These are phyloP conservation scores for Mesochorus sp. DNA, from an alignment of 2,888 invertebrate genomes.

Conservation along the genomic window DNA sequence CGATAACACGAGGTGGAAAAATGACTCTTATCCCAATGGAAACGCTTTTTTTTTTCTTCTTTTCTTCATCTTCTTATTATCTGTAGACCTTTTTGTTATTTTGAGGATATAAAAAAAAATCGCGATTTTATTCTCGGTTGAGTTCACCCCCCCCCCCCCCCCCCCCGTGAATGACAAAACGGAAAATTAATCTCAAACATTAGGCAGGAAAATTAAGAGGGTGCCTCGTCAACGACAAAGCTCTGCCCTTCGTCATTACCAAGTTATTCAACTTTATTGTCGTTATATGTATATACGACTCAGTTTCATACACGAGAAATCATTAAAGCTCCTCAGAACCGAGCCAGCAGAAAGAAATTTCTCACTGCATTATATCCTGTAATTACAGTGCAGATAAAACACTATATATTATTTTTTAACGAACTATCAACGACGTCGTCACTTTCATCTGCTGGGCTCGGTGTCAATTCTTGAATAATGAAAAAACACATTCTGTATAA, in stretches of 20 bases:
- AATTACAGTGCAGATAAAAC: slow-evolving; percentile 22
- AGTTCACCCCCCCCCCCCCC: too few relatives aligned
- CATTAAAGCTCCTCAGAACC: slow-evolving; percentile 70
- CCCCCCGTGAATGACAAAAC: slow-evolving; percentile 62
- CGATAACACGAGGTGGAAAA: too few relatives aligned
- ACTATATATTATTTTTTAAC: slow-evolving; percentile 30
- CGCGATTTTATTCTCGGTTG: not conserved
- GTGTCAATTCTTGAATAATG: not conserved
- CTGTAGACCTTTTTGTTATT: too few relatives aligned
- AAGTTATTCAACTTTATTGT: slow-evolving; percentile 47
- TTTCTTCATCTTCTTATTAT: too few relatives aligned
- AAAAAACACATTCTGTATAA: not conserved
- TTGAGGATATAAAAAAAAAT: too few relatives aligned
- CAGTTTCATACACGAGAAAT: slow-evolving; percentile 66
- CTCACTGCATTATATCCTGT: slow-evolving; percentile 11
- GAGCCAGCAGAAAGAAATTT: slow-evolving; percentile 3
- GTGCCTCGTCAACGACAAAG: slow-evolving; percentile 64
- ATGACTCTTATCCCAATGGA: not conserved
- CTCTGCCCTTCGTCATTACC: slow-evolving; percentile 70
- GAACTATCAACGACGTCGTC: not conserved
- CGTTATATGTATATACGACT: not conserved
- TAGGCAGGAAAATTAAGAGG: slow-evolving; percentile 78
- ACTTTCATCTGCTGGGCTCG: slow-evolving; percentile 13
- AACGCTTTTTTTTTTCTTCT: not conserved
- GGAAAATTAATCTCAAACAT: slow-evolving; percentile 78